Percentiles rank a stretch among this genome's conserved stretches.
Conservation (phyloP, 2,797 vertebrate species). For the Rhinogobio ventralis region DNA sequence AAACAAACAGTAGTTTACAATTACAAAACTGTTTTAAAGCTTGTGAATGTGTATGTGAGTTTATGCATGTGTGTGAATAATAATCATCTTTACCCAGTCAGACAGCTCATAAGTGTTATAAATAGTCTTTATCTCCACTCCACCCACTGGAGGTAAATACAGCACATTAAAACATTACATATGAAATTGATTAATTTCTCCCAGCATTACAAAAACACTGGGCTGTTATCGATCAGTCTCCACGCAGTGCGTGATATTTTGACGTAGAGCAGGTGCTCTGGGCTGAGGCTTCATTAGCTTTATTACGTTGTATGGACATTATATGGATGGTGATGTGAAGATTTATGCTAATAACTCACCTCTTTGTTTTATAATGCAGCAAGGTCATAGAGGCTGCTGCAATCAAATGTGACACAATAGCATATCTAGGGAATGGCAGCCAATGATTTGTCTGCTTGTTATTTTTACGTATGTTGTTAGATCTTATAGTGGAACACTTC, state of each 20-base stretch:
- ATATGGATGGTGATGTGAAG: slow-evolving; percentile 64
- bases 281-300: slow-evolving; percentile 70
- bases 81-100: neutral
- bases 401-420: slow-evolving; percentile 3
- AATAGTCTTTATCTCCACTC: slow-evolving; percentile 71
- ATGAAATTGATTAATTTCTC: slow-evolving; percentile 73
- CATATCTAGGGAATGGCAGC: neutral
- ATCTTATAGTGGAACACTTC: neutral
- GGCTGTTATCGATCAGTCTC: slow-evolving; percentile 63
- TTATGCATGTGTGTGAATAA: slow-evolving; percentile 42
- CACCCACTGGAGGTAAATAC: slow-evolving; percentile 68
- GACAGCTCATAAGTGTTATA: slow-evolving; percentile 68
- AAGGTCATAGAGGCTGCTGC: slow-evolving; percentile 43
- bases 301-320: slow-evolving; percentile 61
- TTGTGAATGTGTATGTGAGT: neutral
- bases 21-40: too few species aligned
- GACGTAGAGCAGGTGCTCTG: slow-evolving; percentile 62
- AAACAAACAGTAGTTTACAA: too few species aligned
- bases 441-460: slow-evolving; percentile 9
- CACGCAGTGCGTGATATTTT: slow-evolving; percentile 26
- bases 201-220: slow-evolving; percentile 67
- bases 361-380: slow-evolving; percentile 58
- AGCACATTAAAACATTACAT: slow-evolving; percentile 73
- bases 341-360: slow-evolving; percentile 73
- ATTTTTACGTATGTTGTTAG: neutral